Evolutionary conservation across 2,888 invertebrate species (phyloP), one percentile per base, ranked within the genome.

Genomic region (Scrobipalpa costella): DNA sequence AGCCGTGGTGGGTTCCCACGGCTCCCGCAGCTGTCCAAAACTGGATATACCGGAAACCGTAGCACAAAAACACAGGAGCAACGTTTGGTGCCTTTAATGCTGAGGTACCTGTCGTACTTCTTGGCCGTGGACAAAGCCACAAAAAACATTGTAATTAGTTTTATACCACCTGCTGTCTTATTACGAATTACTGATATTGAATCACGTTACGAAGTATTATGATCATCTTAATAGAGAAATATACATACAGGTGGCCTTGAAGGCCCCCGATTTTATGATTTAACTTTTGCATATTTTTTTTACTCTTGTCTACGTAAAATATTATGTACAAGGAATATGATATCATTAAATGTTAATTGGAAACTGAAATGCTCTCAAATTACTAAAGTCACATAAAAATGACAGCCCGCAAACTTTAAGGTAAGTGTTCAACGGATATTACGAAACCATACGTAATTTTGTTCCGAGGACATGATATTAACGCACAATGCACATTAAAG

Each of bases 31-130:
- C 81, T 82, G 77, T 79, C 84, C 79, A 75, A 84, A 88, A 90
- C 89, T 85, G 81, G 90, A 85, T 77, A 83, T 83, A 89, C 90
- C 87, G 88, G 90, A 88, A 84, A 85, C 72, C 71, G 69, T 74
- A 73, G 65, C 61, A 72, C 68, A 71, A 73, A 72, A 73, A 73
- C 70, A 69, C 69, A 72, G 76, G 80, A 77, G 71, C 73, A 73
- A 81, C n/a, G 55, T 55, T 83, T 83, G 84, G 77, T 60, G 55
- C 58, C 61, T 57, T 65, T 65, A 60, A 57, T 17, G 44, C 40
- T 57, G 47, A 36, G 44, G 36, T 57, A 38, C 27, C 38, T 57
- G 49, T 50, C 13, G 33, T 52, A 40, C 36, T 34, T 58, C 58
- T 58, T 58, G 21, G 38, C 27, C 50, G 57, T 44, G 13, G 27